Base-by-base conservation (phyloP, 2,888 invertebrate genomes). In the Venusia cambrica region DNA sequence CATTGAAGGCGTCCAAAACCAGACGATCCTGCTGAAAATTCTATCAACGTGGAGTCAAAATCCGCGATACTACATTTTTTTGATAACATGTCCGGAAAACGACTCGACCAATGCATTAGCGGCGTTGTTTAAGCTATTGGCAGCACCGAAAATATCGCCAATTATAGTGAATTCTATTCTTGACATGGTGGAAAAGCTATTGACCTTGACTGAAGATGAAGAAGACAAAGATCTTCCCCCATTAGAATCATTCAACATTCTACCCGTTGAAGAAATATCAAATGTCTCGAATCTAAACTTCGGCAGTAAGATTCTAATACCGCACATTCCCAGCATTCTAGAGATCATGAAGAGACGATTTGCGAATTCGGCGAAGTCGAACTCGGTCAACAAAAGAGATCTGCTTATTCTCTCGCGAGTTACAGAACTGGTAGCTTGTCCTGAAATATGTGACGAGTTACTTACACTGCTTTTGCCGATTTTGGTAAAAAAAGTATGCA, bases 21-120 rank as follows among this genome's bases (percentile, higher is more conserved):
- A 97, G 0, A 96, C 97, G 1, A 90, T 93, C 1, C 77, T 97
- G 30, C 73, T 97, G 7, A 94, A 93, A 67, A 74, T 98, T n/a
- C 87, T 97, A 8, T 83, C 90, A 12, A 84, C 89, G 1, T 98
- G 97, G 96, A 92, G 94, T 45, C 89, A 91, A 32, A 92, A 94
- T 73, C 92, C 95, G 0, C 90, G 93, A 72, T 94, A 93, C 62
- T 95, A 93, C 62, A 64, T 88, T 10, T 79, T 96, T 20, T 79
- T 97, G 11, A 89, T 91, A 1, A 93, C 92, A 54, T 73, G 85
- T 53, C 72, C 81, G 4, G 67, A 79, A 12, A 74, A 79, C 11
- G 72, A 90, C 48, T 37, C 60, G 1, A 59, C 89, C 2, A 91
- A 89, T 45, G 88, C 93, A 6, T 74, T 97, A 17, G 89, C 91